Evolutionary conservation across 1,140 invertebrate species (phyloP), one percentile per base, ranked within the genome.

Genomic region (Apolygus lucorum): DNA sequence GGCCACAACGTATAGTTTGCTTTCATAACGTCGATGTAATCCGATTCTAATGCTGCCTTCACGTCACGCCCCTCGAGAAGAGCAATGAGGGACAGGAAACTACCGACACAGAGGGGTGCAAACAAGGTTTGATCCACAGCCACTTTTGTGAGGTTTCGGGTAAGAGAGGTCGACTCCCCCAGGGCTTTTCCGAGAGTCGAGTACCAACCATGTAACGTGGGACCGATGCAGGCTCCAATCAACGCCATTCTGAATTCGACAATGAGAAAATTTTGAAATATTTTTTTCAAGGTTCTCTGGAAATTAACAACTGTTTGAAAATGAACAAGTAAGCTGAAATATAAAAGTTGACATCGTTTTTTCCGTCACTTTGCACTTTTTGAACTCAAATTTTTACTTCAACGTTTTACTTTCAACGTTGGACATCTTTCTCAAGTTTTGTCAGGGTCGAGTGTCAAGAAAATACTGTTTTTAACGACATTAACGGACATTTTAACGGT

Each of bases 121-220:
- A 87, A 91, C 11, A 84, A 24, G 1, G 81, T 64, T 79, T 95
- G 92, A 81, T 95, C 92, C 24, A 84, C 76, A n/a, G 83, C 78
- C 17, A 92, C 85, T 81, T 91, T 91, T 76, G 88, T 88, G 1
- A 90, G 14, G 21, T 26, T 70, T 27, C 42, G n/a, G 14, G 13
- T 52, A n/a, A 28, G 59, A 4, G 29, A 24, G 42, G 62, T 28
- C 4, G 29, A 64, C 28, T 22, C 28, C 25, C 69, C 64, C 14
- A 54, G 2, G 8, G 26, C 22, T 28, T 54, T 66, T 1, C 63
- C 63, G 13, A 70, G 29, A 1, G 8, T 34, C 21, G 17, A 21
- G 28, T 71, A 71, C 28, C 29, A 67, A 14, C 25, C 28, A 4
- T 13, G 11, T 13, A 71, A 8, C 4, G 34, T 54, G 14, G 70